Percentiles rank a stretch among this genome's conserved stretches.
Conservation (phyloP, 2,888 invertebrate species). For the Brachypterus glaber region DNA sequence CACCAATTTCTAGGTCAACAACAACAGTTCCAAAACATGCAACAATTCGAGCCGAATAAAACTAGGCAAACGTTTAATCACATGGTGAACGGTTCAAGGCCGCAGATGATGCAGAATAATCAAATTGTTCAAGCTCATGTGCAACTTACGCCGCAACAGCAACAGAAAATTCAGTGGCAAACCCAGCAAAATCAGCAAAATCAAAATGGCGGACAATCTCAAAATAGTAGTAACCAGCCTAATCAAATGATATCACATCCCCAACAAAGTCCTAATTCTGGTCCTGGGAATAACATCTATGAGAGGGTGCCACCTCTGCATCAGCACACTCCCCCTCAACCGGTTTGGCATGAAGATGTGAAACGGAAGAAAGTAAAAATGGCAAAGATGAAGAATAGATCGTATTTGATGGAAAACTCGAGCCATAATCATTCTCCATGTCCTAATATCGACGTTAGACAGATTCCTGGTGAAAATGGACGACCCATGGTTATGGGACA, state of each 20-base stretch:
- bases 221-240: slow-evolving; percentile 26
- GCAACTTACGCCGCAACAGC: slow-evolving; percentile 36
- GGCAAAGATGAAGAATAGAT: slow-evolving; percentile 47
- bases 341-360: slow-evolving; percentile 48
- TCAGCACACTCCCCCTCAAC: slow-evolving; percentile 53
- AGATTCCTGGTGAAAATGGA: slow-evolving; percentile 42
- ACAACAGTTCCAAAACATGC: slow-evolving; percentile 24
- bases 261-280: slow-evolving; percentile 40
- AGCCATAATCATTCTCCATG: slow-evolving; percentile 38
- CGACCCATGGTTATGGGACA: slow-evolving; percentile 35
- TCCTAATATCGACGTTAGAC: slow-evolving; percentile 52
- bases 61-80: slow-evolving; percentile 29
- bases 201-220: slow-evolving; percentile 45
- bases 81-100: slow-evolving; percentile 29
- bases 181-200: slow-evolving; percentile 27
- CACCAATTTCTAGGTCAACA: slow-evolving; percentile 18
- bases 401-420: slow-evolving; percentile 38
- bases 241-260: slow-evolving; percentile 36
- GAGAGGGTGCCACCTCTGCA: slow-evolving; percentile 66
- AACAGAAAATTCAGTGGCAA: slow-evolving; percentile 48
- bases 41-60: slow-evolving; percentile 38
- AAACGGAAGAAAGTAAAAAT: slow-evolving; percentile 50
- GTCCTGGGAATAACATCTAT: slow-evolving; percentile 52
- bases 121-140: slow-evolving; percentile 35
- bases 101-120: slow-evolving; percentile 40